phyloP scores from a whole-genome alignment of 2,113 vertebrate species.

The Campylorhamphus procurvoides region DNA sequence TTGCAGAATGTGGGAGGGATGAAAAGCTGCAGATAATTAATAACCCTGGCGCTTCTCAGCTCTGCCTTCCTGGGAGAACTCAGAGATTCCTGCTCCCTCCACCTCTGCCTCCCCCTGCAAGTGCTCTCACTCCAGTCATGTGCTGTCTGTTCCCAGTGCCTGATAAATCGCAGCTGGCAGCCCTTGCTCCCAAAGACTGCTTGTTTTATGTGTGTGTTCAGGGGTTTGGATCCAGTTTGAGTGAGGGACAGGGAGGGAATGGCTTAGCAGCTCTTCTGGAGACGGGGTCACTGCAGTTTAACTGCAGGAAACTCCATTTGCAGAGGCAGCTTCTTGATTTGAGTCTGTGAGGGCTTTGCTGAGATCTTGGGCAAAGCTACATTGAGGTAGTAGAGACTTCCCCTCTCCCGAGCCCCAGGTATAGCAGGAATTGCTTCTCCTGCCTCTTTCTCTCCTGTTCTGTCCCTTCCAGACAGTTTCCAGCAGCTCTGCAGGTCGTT shows the following conservation, averaged over 20 bases:
- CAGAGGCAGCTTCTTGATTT: neutral
- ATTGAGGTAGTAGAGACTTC: rapidly evolving
- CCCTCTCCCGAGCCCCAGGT: neutral
- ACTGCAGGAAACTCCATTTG: neutral
- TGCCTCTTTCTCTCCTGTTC: neutral
- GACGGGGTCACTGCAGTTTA: neutral
- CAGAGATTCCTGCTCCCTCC: neutral
- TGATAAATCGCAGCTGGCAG: slow-evolving; percentile 43
- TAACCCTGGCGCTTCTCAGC: neutral
- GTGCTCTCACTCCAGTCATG: neutral
- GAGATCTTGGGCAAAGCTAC: neutral
- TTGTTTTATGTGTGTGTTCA: neutral
- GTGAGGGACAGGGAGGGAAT: neutral
- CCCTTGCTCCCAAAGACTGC: neutral
- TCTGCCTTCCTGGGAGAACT: slow-evolving; percentile 29
- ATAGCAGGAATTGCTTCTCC: neutral
- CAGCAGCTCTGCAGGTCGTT: neutral
- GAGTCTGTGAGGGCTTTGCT: neutral
- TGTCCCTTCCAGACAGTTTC: neutral
- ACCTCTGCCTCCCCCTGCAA: slow-evolving; percentile 31
- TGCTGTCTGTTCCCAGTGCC: slow-evolving; percentile 14
- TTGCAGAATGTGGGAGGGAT: slow-evolving; percentile 44
- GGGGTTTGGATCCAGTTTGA: neutral
- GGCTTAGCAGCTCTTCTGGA: neutral
- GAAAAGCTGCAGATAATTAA: slow-evolving; percentile 43